Base-by-base conservation (phyloP, 2,113 vertebrate genomes). In the Electrona antarctica region DNA sequence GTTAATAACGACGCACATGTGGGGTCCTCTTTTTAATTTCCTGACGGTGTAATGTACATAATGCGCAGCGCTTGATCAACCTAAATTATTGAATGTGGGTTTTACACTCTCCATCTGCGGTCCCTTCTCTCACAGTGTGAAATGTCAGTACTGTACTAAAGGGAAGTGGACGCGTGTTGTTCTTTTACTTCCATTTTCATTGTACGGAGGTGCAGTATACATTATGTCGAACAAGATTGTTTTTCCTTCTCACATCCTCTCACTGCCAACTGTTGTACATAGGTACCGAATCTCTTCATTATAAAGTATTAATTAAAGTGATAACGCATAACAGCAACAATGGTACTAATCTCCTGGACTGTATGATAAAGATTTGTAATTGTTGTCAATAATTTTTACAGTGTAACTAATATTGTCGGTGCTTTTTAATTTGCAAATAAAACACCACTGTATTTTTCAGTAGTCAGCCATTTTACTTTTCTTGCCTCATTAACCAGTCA, bases 401-500 rank as follows among this genome's bases (percentile, higher is more conserved):
- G 89, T 92, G 91, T 92, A 92, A 93, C 92, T 93, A 92, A 93
- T 93, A 92, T 91, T 92, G 90, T 93, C 83, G 89, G 90, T 92
- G 90, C 91, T 92, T 93, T 92, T 93, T 93, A 92, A 92, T 92
- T 93, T 93, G 90, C 91, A 91, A 93, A 92, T 92, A 92, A 93
- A 93, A 91, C 88, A 92, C 90, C 91, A 93, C 89, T 92, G 92
- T 92, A 91, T 93, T 92, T 93, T 92, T 91, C 87, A 89, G 60
- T 85, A 86, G 29, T 68, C 64, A 54, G 65, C 13, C 66, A 14
- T 72, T 70, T 69, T 59, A 41, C 45, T 45, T 49, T 50, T 7
- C 50, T 61, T 21, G 4, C 49, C 15, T 50, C 33, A 6, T 6
- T 33, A 10, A 3, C 8, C 21, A 9, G 21, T 9, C 54, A 11